A percentile compares a stretch with the other conserved stretches of the same genome.
Conservation (phyloP, 1,140 invertebrate genomes). For the Drosophila mayri region DNA sequence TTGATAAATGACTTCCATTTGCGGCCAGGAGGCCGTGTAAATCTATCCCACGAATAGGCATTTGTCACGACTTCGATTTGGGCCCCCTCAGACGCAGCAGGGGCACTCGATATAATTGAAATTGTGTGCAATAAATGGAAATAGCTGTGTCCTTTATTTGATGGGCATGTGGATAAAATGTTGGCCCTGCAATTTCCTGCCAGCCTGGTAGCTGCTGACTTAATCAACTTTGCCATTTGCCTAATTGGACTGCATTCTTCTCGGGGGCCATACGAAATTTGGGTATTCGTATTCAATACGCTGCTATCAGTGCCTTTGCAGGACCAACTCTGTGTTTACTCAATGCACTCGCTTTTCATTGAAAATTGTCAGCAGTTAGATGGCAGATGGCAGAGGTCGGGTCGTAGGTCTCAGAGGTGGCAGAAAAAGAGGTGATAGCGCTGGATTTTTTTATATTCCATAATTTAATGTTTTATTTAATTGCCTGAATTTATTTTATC, state of each 20-base stretch:
- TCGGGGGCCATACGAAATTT: slow-evolving; percentile 11
- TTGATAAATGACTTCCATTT: slow-evolving; percentile 73
- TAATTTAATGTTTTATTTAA: no score
- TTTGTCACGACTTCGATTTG: slow-evolving; percentile 61
- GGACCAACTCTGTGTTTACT: slow-evolving; percentile 14
- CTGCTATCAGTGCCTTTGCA: slow-evolving; percentile 20
- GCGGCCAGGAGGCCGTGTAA: slow-evolving; percentile 54
- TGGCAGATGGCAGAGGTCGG: background rate
- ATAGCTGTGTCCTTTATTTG: slow-evolving; percentile 48
- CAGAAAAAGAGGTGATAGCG: no score
- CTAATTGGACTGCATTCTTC: slow-evolving; percentile 53
- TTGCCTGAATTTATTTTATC: no score
- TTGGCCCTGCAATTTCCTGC: slow-evolving; percentile 26
- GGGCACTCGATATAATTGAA: slow-evolving; percentile 69
- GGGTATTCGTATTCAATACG: slow-evolving; percentile 6
- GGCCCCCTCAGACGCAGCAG: slow-evolving; percentile 6
- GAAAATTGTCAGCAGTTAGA: background rate
- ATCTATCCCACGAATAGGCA: slow-evolving; percentile 61
- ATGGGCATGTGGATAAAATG: slow-evolving; percentile 27
- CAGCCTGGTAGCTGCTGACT: slow-evolving; percentile 15
- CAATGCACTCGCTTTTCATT: slow-evolving; percentile 10
- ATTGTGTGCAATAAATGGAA: slow-evolving; percentile 57
- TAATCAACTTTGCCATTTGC: slow-evolving; percentile 50
- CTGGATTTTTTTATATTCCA: no score
- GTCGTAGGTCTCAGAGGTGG: no score